Base-by-base conservation (phyloP, 2,113 vertebrate species). In the Zapornia atra region DNA sequence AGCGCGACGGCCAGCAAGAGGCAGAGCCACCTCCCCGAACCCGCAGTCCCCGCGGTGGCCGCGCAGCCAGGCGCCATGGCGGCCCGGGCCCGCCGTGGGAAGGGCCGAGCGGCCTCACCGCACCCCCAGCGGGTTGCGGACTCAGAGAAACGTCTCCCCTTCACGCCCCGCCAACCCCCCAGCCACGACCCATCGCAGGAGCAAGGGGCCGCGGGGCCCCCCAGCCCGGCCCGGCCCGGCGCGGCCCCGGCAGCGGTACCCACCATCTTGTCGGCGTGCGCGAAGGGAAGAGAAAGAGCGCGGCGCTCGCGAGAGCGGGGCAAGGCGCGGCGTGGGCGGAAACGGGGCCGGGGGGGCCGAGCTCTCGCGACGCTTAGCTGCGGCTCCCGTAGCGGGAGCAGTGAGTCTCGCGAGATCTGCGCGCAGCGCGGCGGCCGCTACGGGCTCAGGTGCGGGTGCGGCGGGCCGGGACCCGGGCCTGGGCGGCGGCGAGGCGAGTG, bases 181-280 rank as follows among this genome's bases (percentile, higher is more conserved):
- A 36, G 19, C 4, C 21, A 6, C 12, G 4, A 11, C 29, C 18
- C 66, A 1, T 40, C 10, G 3, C 9, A 2, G 22, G 2, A 31
- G 5, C 14, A 13, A 15, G 34, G 10, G 12, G 19, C 33, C 10
- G 9, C 29, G 1, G 7, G 3, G 2, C 2, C 33, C 26, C 19
- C 16, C 11, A 0, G 9, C 46, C 20, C 28, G 0, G 10, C 19
- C 16, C 11, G 0, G 7, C 12, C 19, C 42, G 0, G 19, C 36
- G 4, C 28, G 3, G 38, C 78, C 28, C 29, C 46, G 1, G 4
- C 17, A 1, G 4, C 73, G 0, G 61, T 11, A 77, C 79, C 53
- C 81, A 97, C 97, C 97, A 97, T 97, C 60, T 36, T 72, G 46
- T 0, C 90, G 19, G 71, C 82, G 59, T 53, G 76, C 79, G 53